Conservation (phyloP, 2,113 vertebrate species). For the Nycticryphes semicollaris region DNA sequence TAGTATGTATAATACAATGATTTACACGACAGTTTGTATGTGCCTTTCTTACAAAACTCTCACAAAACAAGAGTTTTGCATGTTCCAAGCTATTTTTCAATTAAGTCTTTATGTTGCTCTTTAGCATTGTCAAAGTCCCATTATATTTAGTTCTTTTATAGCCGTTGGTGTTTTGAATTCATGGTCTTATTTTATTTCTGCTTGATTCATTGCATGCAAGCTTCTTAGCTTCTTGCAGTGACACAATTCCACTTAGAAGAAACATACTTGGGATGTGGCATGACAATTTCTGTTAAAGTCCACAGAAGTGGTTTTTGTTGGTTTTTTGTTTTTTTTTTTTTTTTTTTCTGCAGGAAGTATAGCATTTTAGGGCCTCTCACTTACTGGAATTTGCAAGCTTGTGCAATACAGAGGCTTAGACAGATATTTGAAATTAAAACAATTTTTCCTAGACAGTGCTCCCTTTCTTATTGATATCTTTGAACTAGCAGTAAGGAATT, state of each 20-base stretch:
- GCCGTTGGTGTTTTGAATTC: background rate
- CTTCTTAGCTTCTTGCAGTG: background rate
- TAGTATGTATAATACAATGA: background rate
- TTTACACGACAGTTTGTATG: background rate
- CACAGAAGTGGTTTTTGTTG: background rate
- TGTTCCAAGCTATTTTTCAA: conserved; percentile 16
- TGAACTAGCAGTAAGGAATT: background rate
- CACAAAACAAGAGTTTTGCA: background rate
- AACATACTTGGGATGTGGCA: background rate
- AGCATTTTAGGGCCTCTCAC: background rate
- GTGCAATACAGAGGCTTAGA: background rate
- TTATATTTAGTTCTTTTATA: background rate
- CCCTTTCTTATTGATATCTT: background rate
- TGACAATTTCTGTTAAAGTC: background rate
- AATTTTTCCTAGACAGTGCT: background rate
- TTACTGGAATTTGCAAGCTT: background rate
- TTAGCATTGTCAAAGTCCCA: background rate
- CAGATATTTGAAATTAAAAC: background rate
- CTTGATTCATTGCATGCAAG: background rate
- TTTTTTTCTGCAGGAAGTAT: background rate
- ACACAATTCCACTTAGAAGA: background rate
- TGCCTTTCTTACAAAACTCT: background rate
- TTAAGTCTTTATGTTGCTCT: background rate
- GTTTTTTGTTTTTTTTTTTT: too few relatives aligned
- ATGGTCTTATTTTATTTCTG: background rate